Conservation (phyloP, 1,140 invertebrate species). For the Atopsyche davidsoni region DNA sequence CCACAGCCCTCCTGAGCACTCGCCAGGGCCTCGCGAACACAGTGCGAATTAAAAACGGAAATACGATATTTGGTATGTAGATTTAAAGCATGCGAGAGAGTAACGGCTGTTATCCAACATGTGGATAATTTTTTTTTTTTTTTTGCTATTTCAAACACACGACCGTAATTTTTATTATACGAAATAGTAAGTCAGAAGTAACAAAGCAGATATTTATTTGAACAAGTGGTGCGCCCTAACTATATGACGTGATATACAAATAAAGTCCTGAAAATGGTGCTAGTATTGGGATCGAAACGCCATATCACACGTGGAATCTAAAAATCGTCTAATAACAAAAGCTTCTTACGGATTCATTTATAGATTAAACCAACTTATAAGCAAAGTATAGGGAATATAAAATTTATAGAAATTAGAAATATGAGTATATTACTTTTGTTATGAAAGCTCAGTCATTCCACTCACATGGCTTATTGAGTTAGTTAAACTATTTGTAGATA, state of each 20-base stretch:
- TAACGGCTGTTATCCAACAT: neutral
- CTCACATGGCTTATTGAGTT: constrained; percentile 1
- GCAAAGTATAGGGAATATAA: too few species aligned
- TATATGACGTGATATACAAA: neutral
- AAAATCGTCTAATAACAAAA: neutral
- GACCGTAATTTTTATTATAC: neutral
- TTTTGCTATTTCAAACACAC: constrained; percentile 1
- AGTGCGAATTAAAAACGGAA: neutral
- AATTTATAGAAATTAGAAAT: too few species aligned
- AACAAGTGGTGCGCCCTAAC: neutral
- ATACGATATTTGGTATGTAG: neutral
- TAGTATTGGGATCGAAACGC: neutral
- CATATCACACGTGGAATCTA: neutral
- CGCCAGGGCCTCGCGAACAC: neutral
- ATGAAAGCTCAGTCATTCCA: too few species aligned
- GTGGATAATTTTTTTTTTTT: neutral
- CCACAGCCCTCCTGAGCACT: neutral
- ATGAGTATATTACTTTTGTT: too few species aligned
- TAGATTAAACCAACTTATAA: too few species aligned
- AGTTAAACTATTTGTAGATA: neutral
- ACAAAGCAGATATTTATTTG: neutral
- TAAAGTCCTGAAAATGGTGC: neutral
- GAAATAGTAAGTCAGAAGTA: neutral
- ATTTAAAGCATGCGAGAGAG: neutral
- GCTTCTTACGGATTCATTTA: too few species aligned